phyloP scores from a whole-genome alignment of 1,140 invertebrate genomes.

The Potamilus streckersoni region DNA sequence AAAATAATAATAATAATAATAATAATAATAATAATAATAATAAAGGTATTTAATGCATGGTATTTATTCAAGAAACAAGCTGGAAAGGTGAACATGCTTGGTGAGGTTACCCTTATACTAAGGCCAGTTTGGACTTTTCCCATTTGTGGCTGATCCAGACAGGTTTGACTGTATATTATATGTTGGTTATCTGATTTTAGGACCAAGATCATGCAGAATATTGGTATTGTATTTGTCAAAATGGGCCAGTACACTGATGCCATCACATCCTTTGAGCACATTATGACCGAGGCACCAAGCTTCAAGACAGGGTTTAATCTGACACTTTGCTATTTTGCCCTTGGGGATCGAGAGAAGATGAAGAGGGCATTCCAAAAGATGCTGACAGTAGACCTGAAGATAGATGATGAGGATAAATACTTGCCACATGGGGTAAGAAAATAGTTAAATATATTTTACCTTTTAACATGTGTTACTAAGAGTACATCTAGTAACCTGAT shows the following conservation, averaged over 20 bases:
- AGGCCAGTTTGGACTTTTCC: background rate
- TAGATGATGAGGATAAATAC: slow-evolving; percentile 87
- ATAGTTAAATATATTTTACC: background rate
- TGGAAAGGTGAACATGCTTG: no score
- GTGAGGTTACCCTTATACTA: no score
- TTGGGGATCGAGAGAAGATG: slow-evolving; percentile 95
- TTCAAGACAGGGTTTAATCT: slow-evolving; percentile 91
- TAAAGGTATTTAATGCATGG: no score
- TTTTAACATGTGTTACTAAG: no score
- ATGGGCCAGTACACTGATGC: slow-evolving; percentile 97
- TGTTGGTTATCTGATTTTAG: slow-evolving; percentile 70
- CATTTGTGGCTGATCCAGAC: slow-evolving; percentile 12
- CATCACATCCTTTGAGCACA: slow-evolving; percentile 95
- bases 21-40: no score
- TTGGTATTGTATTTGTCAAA: slow-evolving; percentile 93
- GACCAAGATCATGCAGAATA: slow-evolving; percentile 98
- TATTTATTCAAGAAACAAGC: no score
- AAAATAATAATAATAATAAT: no score
- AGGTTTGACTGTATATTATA: background rate
- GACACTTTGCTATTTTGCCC: slow-evolving; percentile 91
- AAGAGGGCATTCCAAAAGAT: slow-evolving; percentile 92
- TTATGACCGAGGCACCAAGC: slow-evolving; percentile 94
- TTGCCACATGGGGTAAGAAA: slow-evolving; percentile 64
- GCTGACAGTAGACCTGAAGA: slow-evolving; percentile 86
- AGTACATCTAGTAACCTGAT: no score